A percentile compares a stretch with the other conserved stretches of the same genome.
phyloP scores from a whole-genome alignment of 2,113 vertebrate species.

The Fregetta grallaria region DNA sequence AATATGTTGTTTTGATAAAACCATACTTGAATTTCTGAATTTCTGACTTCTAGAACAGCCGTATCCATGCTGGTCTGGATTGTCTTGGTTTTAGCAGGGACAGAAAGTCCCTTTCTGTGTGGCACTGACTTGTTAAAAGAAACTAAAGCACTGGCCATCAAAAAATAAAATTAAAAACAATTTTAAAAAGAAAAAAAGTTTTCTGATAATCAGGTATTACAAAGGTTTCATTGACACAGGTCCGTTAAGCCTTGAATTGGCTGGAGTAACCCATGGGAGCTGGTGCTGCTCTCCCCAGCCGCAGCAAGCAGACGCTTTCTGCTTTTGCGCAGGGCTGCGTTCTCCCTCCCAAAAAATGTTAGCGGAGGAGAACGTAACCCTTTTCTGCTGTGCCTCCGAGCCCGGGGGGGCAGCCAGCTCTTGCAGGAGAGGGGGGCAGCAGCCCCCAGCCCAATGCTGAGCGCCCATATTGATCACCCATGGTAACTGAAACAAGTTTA shows the following conservation, averaged over 20 bases:
- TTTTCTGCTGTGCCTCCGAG: background rate
- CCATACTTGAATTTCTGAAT: background rate
- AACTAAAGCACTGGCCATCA: background rate
- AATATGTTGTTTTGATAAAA: background rate
- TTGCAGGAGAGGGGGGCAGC: background rate
- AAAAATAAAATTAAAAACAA: background rate
- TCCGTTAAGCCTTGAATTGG: background rate
- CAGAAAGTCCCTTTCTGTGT: background rate
- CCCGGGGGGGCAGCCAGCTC: background rate
- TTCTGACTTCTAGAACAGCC: background rate
- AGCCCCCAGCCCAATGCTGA: background rate
- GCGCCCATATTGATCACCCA: background rate
- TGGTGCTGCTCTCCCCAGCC: background rate
- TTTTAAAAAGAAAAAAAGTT: background rate
- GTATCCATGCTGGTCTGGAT: no score
- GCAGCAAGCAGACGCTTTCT: background rate
- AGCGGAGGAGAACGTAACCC: background rate
- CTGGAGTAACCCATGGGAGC: fast-evolving
- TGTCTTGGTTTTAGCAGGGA: background rate
- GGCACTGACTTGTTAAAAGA: background rate
- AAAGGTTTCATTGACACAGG: background rate
- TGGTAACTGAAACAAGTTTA: background rate
- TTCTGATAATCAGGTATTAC: background rate
- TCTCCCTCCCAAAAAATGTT: background rate
- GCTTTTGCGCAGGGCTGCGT: background rate